Conservation (phyloP, 1,140 invertebrate genomes). For the Delia radicum region DNA sequence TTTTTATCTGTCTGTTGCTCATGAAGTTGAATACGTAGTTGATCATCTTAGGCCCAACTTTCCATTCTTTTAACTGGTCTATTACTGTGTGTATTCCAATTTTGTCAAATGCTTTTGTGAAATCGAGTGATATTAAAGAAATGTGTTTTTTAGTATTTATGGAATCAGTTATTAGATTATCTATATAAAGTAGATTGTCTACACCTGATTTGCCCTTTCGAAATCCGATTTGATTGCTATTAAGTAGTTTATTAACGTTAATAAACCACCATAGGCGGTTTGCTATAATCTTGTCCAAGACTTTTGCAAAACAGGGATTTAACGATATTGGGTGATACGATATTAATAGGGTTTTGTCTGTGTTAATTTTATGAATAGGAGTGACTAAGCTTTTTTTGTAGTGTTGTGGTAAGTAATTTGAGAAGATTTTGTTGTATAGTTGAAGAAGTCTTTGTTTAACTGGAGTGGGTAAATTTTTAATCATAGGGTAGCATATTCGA, state of each 20-base stretch:
- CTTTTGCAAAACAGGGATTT: no score
- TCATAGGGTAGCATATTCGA: not conserved
- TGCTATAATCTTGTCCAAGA: no score
- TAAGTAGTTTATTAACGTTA: not conserved
- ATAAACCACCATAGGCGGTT: no score
- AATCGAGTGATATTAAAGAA: no score
- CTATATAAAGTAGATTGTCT: not conserved
- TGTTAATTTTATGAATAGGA: not conserved
- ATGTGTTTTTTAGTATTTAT: no score
- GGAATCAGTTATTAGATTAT: not conserved
- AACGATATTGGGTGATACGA: no score
- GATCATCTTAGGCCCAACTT: no score
- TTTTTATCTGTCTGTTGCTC: no score
- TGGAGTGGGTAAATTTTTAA: not conserved
- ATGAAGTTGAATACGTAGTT: no score
- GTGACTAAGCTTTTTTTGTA: not conserved
- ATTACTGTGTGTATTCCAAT: not conserved
- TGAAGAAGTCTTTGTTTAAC: not conserved
- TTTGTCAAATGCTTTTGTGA: not conserved
- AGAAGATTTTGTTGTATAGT: not conserved
- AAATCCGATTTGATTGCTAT: not conserved
- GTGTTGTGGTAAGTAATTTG: not conserved
- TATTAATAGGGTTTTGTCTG: not conserved
- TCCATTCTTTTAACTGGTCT: not conserved
- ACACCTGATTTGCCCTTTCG: not conserved